Evolutionary conservation across 2,797 vertebrate species (phyloP).

Genomic region (Pseudomugil gertrudae): DNA sequence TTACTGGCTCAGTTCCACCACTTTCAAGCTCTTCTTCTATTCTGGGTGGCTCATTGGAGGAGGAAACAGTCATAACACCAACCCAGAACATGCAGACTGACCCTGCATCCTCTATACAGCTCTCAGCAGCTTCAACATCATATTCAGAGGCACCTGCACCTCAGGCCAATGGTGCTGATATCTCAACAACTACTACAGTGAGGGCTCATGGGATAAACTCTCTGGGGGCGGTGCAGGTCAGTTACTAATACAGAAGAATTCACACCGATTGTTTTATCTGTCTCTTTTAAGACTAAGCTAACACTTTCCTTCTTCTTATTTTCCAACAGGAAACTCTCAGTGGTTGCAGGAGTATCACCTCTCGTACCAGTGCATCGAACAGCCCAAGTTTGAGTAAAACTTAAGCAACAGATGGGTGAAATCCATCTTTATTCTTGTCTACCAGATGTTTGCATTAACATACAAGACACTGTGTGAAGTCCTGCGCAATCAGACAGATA

Average conservation of each 20-base stretch:
- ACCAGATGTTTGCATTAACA: constrained; percentile 26
- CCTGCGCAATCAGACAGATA: constrained; percentile 7
- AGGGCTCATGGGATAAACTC: constrained; percentile 60
- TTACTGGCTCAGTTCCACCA: constrained; percentile 63
- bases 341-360: constrained; percentile 56
- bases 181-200: constrained; percentile 18
- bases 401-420: constrained; percentile 7
- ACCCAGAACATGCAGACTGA: constrained; percentile 21
- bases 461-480: constrained; percentile 13
- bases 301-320: constrained; percentile 8
- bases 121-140: constrained; percentile 14
- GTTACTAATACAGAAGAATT: background rate
- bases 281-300: background rate
- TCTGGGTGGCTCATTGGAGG: constrained; percentile 62
- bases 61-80: constrained; percentile 38
- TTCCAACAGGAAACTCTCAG: constrained; percentile 73
- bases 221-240: constrained; percentile 76
- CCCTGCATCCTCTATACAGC: constrained; percentile 18
- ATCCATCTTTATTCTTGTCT: background rate
- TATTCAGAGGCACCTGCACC: constrained; percentile 28
- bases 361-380: constrained; percentile 61
- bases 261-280: background rate
- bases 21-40: constrained; percentile 73
- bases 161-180: constrained; percentile 5
- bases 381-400: constrained; percentile 59